These are phyloP conservation scores for Pipistrellus pygmaeus DNA, from an alignment of 2,797 vertebrate genomes.

Conservation along the genomic window DNA sequence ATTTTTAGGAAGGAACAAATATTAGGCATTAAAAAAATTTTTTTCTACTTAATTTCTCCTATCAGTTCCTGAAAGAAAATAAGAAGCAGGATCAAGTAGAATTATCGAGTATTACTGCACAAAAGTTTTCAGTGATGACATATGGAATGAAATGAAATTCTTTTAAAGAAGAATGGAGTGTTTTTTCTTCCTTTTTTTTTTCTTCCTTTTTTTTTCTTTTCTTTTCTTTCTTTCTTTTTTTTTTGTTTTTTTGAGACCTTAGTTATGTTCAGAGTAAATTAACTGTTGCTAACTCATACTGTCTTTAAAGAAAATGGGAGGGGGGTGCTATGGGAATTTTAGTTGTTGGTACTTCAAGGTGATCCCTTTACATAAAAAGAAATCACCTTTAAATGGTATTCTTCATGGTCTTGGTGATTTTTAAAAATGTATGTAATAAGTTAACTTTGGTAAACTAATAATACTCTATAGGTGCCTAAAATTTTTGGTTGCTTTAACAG, in stretches of 20 bases:
- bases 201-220: neutral
- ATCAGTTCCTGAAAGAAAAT: constrained; percentile 36
- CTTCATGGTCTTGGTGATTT: constrained; percentile 35
- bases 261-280: constrained; percentile 30
- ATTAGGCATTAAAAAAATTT: neutral
- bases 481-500: constrained; percentile 80
- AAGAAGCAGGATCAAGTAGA: neutral
- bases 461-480: constrained; percentile 53
- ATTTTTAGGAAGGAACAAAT: constrained; percentile 36
- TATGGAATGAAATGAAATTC: neutral
- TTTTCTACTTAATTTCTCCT: constrained; percentile 42
- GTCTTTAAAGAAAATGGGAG: constrained; percentile 22
- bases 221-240: neutral
- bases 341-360: constrained; percentile 15
- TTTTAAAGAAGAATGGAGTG: neutral
- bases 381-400: constrained; percentile 42
- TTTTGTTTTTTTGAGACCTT: neutral
- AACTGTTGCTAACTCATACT: neutral
- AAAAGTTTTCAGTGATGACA: neutral
- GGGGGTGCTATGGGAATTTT: neutral
- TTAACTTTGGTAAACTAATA: constrained; percentile 74
- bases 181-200: neutral
- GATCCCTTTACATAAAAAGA: constrained; percentile 38
- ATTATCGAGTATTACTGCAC: neutral
- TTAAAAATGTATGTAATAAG: constrained; percentile 24